Evolutionary conservation across 2,888 invertebrate genomes (phyloP).

Genomic region (Amiota minor): DNA sequence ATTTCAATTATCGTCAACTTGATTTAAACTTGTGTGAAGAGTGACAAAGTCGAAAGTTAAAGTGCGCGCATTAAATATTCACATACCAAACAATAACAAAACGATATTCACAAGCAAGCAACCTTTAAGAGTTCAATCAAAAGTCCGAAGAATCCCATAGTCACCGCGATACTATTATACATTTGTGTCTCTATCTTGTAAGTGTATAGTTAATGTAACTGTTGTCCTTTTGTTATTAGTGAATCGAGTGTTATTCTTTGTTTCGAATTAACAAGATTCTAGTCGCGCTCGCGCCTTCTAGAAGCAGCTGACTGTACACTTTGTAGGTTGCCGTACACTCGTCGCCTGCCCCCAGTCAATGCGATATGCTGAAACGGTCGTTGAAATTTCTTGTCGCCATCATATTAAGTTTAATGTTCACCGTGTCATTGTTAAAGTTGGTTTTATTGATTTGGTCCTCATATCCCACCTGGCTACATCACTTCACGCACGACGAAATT

Average conservation of each 20-base stretch:
- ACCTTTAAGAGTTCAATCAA: background rate
- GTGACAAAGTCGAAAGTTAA: conserved; percentile 22
- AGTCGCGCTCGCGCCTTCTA: too few relatives aligned
- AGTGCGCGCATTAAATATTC: conserved; percentile 48
- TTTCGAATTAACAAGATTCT: too few relatives aligned
- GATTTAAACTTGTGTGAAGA: too few relatives aligned
- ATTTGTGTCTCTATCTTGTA: too few relatives aligned
- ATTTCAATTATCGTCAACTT: background rate
- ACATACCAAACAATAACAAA: conserved; percentile 14
- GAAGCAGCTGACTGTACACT: too few relatives aligned
- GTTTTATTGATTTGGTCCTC: conserved; percentile 74
- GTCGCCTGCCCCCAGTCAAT: conserved; percentile 30
- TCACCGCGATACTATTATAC: too few relatives aligned
- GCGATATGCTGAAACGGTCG: conserved; percentile 68
- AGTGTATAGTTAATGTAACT: conserved; percentile 1
- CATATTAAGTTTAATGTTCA: conserved; percentile 75
- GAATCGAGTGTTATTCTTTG: too few relatives aligned
- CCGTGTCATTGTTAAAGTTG: conserved; percentile 74
- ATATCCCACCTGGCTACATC: conserved; percentile 57
- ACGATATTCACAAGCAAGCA: background rate
- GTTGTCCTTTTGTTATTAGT: conserved; percentile 32
- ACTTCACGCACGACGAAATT: conserved; percentile 74
- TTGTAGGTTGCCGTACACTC: background rate
- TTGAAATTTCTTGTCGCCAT: conserved; percentile 74
- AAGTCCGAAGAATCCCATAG: background rate